Base-by-base conservation (phyloP, 2,797 vertebrate genomes). In the Philypnodon macrostomus region DNA sequence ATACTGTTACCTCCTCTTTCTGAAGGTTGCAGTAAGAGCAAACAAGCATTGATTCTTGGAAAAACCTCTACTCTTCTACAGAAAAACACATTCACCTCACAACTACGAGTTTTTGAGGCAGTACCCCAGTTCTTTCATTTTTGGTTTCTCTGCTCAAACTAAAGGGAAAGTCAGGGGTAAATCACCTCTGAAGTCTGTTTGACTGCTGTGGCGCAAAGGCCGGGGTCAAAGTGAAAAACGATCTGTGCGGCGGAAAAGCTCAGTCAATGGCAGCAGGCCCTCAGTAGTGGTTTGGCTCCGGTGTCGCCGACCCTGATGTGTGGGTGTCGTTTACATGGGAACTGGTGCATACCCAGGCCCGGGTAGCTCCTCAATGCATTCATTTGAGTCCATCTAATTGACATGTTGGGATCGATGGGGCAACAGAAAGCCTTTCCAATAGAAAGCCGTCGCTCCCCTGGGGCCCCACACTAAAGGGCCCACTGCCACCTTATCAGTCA, bases 301-400 rank as follows among this genome's bases (percentile, higher is more conserved):
- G 70, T 80, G 78, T 80, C 80, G 73, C 10, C 44, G 60, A 64
- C 67, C 59, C 47, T 35, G 54, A 44, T 59, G 63, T 35, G 70
- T 52, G 65, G 79, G 85, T 77, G 73, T 87, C 57, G 46, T 53
- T 87, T 86, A 84, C 79, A 85, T 24, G 62, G n/a, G 60, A 66
- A 59, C 26, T 63, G 79, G 64, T 55, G 62, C 70, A 53, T 60
- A 69, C 41, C 8, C 52, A 26, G 29, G 67, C 70, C 77, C 27
- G 45, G 67, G 40, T 69, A 76, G 79, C 76, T 69, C 68, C 75
- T 80, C 75, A 73, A 75, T 79, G 75, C 73, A 85, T 89, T 89
- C 84, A 88, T 88, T 86, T 74, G 71, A 83, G 80, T 83, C 78
- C 47, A 64, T 85, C 80, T 84, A 86, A 89, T 84, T 87, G 87